phyloP scores from a whole-genome alignment of 2,113 vertebrate genomes.

The Hoplias malabaricus region DNA sequence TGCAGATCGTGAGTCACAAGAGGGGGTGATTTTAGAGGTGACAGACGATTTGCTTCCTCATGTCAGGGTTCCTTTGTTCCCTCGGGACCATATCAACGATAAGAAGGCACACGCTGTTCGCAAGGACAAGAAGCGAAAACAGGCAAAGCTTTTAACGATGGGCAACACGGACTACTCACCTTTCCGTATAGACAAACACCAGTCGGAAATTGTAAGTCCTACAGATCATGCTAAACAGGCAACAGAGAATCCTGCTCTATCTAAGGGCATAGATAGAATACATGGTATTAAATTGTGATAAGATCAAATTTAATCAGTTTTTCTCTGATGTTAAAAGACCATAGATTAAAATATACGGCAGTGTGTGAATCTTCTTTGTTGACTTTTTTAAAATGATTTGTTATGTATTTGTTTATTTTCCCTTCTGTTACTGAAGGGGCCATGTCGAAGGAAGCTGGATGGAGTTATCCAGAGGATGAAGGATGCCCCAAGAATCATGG shows the following conservation, averaged over 20 bases:
- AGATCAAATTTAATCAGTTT: neutral
- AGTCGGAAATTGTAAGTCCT: slow-evolving; percentile 84
- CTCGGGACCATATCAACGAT: slow-evolving; percentile 71
- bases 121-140: slow-evolving; percentile 82
- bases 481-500: slow-evolving; percentile 82
- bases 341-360: neutral
- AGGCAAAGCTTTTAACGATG: slow-evolving; percentile 75
- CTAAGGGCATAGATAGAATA: too few relatives aligned
- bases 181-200: slow-evolving; percentile 78
- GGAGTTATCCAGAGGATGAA: slow-evolving; percentile 88
- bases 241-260: neutral
- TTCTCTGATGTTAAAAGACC: neutral
- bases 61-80: slow-evolving; percentile 76
- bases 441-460: slow-evolving; percentile 91
- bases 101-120: slow-evolving; percentile 86
- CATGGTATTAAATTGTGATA: neutral
- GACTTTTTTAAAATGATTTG: too few relatives aligned
- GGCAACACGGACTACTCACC: slow-evolving; percentile 76
- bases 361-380: neutral
- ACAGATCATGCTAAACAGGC: neutral
- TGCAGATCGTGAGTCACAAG: slow-evolving; percentile 76
- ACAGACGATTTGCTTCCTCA: slow-evolving; percentile 75
- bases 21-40: slow-evolving; percentile 74
- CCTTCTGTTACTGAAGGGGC: slow-evolving; percentile 77
- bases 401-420: too few relatives aligned